phyloP scores from a whole-genome alignment of 2,113 vertebrate genomes.

The Enhydra lutris region DNA sequence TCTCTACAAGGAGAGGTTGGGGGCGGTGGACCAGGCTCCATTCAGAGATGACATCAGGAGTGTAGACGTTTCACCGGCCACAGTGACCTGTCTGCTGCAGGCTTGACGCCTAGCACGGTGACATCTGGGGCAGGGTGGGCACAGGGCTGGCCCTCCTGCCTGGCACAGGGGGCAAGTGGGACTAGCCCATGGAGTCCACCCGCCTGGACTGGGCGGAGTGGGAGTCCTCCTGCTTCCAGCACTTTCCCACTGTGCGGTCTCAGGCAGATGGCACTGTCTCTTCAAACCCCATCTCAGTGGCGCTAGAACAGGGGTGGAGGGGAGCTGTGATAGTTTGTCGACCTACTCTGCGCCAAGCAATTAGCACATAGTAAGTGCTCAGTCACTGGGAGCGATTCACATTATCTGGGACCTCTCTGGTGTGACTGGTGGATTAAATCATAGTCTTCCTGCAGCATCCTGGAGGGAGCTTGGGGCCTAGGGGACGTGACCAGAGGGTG shows the following conservation, averaged over 20 bases:
- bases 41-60: background rate
- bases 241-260: background rate
- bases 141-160: background rate
- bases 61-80: background rate
- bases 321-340: background rate
- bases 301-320: background rate
- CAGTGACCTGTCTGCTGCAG: background rate
- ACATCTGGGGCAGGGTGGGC: background rate
- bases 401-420: background rate
- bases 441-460: background rate
- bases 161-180: accelerated
- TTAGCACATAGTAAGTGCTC: background rate
- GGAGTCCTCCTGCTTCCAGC: background rate
- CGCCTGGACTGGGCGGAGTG: background rate
- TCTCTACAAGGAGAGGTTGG: background rate
- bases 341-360: no score
- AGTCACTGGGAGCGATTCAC: background rate
- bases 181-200: background rate
- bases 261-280: background rate
- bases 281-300: background rate
- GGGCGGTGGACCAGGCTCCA: background rate
- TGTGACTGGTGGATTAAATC: background rate
- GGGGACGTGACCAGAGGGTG: background rate
- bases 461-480: background rate
- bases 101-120: background rate